Conservation (phyloP, 2,113 vertebrate species). For the Coptodon rendalli region DNA sequence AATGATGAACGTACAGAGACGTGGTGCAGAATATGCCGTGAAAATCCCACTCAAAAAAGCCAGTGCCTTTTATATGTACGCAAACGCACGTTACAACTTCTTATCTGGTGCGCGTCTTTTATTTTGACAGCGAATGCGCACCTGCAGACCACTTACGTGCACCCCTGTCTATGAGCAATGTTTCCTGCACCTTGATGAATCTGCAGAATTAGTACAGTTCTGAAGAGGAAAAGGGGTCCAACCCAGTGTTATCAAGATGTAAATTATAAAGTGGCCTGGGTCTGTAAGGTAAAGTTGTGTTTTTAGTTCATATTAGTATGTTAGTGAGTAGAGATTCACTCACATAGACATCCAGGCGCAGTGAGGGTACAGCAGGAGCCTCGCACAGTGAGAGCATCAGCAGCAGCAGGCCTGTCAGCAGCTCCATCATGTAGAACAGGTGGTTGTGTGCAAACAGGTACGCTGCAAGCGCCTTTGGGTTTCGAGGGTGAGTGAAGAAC, state of each 20-base stretch:
- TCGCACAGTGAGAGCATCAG: constrained; percentile 93
- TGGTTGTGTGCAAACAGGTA: constrained; percentile 98
- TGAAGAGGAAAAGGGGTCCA: neutral
- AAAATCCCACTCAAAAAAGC: too few species aligned
- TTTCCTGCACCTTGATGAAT: neutral
- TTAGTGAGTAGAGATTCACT: constrained; percentile 25
- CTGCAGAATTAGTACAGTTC: neutral
- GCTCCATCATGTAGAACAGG: constrained; percentile 96
- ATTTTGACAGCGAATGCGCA: too few species aligned
- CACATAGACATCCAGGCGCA: constrained; percentile 92
- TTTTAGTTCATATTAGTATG: neutral
- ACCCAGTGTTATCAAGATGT: neutral
- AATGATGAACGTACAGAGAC: too few species aligned
- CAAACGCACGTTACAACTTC: too few species aligned
- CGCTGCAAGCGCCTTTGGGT: constrained; percentile 85
- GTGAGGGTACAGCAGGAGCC: constrained; percentile 88
- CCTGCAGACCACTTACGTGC: too few species aligned
- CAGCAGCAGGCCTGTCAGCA: constrained; percentile 84
- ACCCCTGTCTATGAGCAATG: neutral
- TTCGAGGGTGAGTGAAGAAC: constrained; percentile 94
- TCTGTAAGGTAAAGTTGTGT: neutral
- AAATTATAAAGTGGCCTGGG: neutral
- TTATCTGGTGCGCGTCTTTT: too few species aligned
- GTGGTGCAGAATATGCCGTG: too few species aligned
- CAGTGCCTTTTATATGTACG: too few species aligned